These are phyloP conservation scores for Sarcophaga rosellei DNA, from an alignment of 2,888 invertebrate species.

Conservation along the genomic window DNA sequence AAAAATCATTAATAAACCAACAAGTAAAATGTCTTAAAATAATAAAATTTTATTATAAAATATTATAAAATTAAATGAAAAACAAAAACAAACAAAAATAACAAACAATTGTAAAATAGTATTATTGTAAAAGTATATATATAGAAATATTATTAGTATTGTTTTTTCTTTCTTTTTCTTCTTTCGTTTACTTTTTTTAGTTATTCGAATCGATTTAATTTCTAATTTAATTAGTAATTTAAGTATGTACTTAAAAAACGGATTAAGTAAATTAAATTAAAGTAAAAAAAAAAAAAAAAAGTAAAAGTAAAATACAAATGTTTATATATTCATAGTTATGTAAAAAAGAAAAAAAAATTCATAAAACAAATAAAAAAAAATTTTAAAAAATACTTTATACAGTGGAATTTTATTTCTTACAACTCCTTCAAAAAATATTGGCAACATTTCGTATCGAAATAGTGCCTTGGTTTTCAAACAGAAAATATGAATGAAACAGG, in stretches of 20 bases:
- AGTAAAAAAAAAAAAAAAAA: conserved; percentile 28
- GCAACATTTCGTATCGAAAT: no score
- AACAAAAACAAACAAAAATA: background rate
- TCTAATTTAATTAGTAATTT: conserved; percentile 66
- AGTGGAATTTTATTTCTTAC: conserved; percentile 61
- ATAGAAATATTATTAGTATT: conserved; percentile 34
- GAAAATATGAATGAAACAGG: no score
- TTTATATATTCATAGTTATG: conserved; percentile 70
- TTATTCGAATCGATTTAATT: conserved; percentile 55
- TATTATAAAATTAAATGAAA: conserved; percentile 49
- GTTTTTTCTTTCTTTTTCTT: conserved; percentile 38
- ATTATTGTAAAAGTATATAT: conserved; percentile 50
- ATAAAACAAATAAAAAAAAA: conserved; percentile 47
- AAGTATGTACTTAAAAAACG: conserved; percentile 25
- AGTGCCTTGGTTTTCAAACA: no score
- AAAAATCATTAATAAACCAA: background rate
- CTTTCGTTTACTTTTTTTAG: conserved; percentile 38
- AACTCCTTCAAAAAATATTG: no score
- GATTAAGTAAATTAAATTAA: conserved; percentile 43
- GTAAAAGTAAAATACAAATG: conserved; percentile 38
- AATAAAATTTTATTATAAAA: conserved; percentile 43
- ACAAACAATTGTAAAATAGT: conserved; percentile 56
- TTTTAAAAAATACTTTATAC: conserved; percentile 42
- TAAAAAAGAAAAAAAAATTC: conserved; percentile 63
- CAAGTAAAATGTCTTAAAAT: conserved; percentile 39